Conservation (phyloP, 2,113 vertebrate genomes). For the Uropsilus gracilis region DNA sequence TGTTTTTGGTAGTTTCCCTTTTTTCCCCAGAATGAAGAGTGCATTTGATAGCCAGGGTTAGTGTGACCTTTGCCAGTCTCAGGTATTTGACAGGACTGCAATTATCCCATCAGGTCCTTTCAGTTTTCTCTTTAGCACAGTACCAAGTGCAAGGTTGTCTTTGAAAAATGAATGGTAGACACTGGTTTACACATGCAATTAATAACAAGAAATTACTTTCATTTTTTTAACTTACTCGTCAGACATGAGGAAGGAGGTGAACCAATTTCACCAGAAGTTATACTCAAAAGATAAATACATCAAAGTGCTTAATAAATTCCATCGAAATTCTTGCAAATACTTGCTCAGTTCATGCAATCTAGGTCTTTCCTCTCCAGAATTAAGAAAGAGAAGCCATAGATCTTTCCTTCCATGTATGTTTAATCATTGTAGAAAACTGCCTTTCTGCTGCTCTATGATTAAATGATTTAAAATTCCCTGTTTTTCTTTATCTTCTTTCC, state of each 20-base stretch:
- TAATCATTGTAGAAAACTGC: not conserved
- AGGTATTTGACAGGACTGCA: not conserved
- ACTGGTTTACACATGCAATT: not conserved
- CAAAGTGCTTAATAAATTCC: not conserved
- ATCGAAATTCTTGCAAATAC: not conserved
- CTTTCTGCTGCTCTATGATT: not conserved
- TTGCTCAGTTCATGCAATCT: not conserved
- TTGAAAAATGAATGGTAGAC: not conserved
- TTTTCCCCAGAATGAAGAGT: not conserved
- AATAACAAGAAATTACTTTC: not conserved
- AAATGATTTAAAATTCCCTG: not conserved
- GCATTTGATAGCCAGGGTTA: not conserved
- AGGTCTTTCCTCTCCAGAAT: fast-evolving
- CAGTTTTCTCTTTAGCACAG: not conserved
- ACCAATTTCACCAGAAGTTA: not conserved
- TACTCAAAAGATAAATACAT: not conserved
- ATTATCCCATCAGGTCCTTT: no score
- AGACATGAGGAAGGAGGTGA: not conserved
- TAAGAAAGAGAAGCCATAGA: not conserved
- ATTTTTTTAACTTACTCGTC: not conserved
- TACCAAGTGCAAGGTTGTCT: not conserved
- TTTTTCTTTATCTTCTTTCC: not conserved
- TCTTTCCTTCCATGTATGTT: no score
- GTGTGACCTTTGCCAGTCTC: not conserved
- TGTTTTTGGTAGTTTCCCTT: not conserved